Conservation (phyloP, 35 echinoderm and acorn worm species). For the Amphiura filiformis region DNA sequence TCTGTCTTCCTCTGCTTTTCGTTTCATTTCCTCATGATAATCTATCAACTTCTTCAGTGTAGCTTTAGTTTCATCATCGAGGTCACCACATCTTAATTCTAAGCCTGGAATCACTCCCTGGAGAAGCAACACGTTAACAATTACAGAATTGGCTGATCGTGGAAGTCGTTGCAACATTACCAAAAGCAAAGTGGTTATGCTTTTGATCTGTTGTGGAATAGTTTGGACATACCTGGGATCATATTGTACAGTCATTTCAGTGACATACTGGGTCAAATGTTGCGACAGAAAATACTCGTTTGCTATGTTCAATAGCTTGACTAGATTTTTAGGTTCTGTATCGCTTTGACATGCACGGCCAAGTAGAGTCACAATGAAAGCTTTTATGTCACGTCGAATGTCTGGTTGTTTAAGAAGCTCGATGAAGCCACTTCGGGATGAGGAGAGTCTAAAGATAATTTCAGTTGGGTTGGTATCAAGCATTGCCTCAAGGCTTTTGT, state of each 20-base stretch:
- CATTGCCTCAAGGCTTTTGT: constrained; percentile 44
- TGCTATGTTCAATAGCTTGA: constrained; percentile 23
- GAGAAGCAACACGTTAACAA: constrained; percentile 24
- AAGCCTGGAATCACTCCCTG: neutral
- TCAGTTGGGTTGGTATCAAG: constrained; percentile 17
- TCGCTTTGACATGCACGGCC: constrained; percentile 35
- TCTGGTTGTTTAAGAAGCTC: constrained; percentile 52
- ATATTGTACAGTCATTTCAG: constrained; percentile 14
- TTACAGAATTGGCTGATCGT: neutral
- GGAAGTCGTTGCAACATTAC: constrained; percentile 12
- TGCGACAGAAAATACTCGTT: constrained; percentile 36
- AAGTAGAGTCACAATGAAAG: constrained; percentile 31
- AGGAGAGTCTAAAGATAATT: constrained; percentile 23
- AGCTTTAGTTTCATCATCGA: neutral
- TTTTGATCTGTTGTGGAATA: constrained; percentile 27
- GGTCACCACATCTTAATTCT: constrained; percentile 6
- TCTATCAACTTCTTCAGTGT: constrained; percentile 5
- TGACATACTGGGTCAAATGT: constrained; percentile 44
- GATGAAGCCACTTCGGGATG: constrained; percentile 42
- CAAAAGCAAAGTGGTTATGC: constrained; percentile 11
- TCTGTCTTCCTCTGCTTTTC: neutral
- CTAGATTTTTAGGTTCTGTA: constrained; percentile 32
- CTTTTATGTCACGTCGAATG: constrained; percentile 66
- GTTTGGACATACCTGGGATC: constrained; percentile 17
- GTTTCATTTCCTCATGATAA: neutral